Evolutionary conservation across 2,797 vertebrate genomes (phyloP).

Genomic region (Cyprinella venusta): DNA sequence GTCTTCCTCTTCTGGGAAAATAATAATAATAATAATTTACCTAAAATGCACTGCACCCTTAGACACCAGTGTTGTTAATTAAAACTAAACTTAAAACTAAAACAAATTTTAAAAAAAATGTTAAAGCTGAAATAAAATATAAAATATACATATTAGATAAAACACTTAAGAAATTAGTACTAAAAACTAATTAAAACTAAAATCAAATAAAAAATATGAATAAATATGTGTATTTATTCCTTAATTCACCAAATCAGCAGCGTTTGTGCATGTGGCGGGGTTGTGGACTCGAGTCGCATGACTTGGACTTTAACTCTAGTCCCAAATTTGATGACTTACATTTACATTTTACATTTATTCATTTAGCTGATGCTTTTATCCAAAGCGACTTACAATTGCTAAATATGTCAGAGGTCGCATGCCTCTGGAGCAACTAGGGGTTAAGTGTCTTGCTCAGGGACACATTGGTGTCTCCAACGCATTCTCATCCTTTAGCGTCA

Average conservation of each 20-base stretch:
- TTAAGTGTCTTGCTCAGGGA: too few relatives aligned
- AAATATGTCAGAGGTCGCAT: too few relatives aligned
- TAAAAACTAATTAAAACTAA: neutral
- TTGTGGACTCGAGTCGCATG: neutral
- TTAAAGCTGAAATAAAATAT: neutral
- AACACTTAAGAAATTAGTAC: neutral
- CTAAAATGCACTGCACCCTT: constrained; percentile 11
- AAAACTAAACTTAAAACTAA: neutral
- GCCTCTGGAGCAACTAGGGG: too few relatives aligned
- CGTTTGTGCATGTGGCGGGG: neutral
- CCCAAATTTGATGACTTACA: neutral
- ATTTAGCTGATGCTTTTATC: too few relatives aligned
- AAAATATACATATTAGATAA: neutral
- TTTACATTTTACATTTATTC: too few relatives aligned
- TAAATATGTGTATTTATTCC: neutral
- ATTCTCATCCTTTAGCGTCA: too few relatives aligned
- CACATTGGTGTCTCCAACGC: too few relatives aligned
- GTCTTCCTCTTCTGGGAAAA: neutral
- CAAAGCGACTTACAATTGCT: too few relatives aligned
- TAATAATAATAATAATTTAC: neutral
- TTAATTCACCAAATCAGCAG: too few relatives aligned
- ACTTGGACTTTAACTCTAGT: neutral
- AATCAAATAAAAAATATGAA: neutral
- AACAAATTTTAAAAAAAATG: neutral
- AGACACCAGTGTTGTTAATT: constrained; percentile 21